Conservation (phyloP, 2,888 invertebrate species). For the Pharmacophagus antenor region DNA sequence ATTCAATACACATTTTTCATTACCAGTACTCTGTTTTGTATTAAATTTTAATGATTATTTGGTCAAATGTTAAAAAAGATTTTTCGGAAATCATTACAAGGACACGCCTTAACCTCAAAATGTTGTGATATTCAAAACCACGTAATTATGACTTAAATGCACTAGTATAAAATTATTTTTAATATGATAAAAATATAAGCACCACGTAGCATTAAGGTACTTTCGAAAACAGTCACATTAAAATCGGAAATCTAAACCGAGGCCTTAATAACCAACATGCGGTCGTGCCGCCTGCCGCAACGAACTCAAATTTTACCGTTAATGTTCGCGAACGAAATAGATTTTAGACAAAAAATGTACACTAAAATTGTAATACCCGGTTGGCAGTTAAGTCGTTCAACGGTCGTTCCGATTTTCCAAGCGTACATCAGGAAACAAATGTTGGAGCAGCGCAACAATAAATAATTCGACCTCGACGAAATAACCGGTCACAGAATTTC, state of each 20-base stretch:
- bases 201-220: background rate
- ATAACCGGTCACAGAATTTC: conserved; percentile 27
- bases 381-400: conserved; percentile 66
- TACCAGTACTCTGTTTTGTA: background rate
- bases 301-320: conserved; percentile 67
- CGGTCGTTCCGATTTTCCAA: conserved; percentile 69
- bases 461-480: conserved; percentile 29
- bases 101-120: background rate
- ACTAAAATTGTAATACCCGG: conserved; percentile 68
- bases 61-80: background rate
- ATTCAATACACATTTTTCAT: background rate
- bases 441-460: conserved; percentile 26
- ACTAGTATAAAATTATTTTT: conserved; percentile 1
- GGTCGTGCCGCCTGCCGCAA: conserved; percentile 47
- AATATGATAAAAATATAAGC: background rate
- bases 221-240: conserved; percentile 36
- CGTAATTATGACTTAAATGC: background rate
- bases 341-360: conserved; percentile 66
- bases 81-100: conserved; percentile 2
- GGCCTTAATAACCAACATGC: conserved; percentile 68
- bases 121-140: background rate
- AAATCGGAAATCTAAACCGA: conserved; percentile 48
- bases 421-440: conserved; percentile 41
- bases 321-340: conserved; percentile 69
- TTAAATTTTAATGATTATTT: background rate